Percentiles rank a stretch among this genome's conserved stretches.
phyloP scores from a whole-genome alignment of 2,113 vertebrate species.

The Misgurnus mizolepis region DNA sequence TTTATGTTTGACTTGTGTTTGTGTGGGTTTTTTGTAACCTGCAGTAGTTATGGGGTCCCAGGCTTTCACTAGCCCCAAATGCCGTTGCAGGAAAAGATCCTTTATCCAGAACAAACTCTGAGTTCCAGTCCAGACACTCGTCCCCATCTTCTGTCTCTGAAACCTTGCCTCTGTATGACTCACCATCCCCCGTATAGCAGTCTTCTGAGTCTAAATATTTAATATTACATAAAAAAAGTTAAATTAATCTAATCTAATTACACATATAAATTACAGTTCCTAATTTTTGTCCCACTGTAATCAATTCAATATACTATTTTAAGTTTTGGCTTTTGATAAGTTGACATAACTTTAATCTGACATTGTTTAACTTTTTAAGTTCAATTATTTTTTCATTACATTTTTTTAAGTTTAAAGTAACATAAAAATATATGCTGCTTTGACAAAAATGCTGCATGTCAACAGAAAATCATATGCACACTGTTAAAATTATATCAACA shows the following conservation, averaged over 20 bases:
- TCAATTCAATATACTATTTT: not conserved
- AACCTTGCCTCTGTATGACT: constrained; percentile 71
- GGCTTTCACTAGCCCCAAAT: constrained; percentile 58
- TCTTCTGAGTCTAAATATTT: constrained; percentile 64
- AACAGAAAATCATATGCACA: too few relatives aligned
- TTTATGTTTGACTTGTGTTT: too few relatives aligned
- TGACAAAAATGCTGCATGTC: not conserved
- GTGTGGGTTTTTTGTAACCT: constrained; percentile 60
- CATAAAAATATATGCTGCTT: too few relatives aligned
- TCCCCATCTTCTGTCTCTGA: constrained; percentile 69
- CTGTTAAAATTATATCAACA: too few relatives aligned
- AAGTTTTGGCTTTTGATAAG: too few relatives aligned
- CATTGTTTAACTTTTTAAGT: too few relatives aligned
- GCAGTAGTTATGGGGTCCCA: constrained; percentile 77
- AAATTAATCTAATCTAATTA: too few relatives aligned
- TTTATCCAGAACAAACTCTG: constrained; percentile 66
- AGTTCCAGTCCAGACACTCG: constrained; percentile 77
- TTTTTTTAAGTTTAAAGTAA: too few relatives aligned
- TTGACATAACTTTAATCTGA: too few relatives aligned
- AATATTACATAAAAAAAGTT: too few relatives aligned
- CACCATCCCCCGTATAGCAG: constrained; percentile 70
- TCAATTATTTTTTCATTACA: too few relatives aligned
- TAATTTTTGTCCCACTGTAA: not conserved
- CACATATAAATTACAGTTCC: too few relatives aligned
- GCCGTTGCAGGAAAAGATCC: constrained; percentile 59